A percentile compares a stretch with the other conserved stretches of the same genome.
These are phyloP conservation scores for Trogon surrucura DNA, from an alignment of 2,113 vertebrate species.

Conservation along the genomic window DNA sequence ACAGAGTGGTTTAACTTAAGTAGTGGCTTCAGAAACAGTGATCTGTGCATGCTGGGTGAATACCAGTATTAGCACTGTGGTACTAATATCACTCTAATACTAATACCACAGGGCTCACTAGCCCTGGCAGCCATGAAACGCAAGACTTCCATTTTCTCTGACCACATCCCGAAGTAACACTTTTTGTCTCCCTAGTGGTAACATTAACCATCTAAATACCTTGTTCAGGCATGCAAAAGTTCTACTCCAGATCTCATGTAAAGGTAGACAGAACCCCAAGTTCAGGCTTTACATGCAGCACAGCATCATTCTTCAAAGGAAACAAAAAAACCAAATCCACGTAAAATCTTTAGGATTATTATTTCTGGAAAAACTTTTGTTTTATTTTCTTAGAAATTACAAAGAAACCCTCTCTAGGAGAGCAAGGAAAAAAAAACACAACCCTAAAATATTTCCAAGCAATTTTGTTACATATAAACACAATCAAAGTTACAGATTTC, in stretches of 20 bases:
- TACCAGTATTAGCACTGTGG: background rate
- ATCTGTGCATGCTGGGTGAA: background rate
- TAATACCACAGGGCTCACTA: background rate
- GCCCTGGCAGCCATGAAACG: background rate
- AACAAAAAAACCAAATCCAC: background rate
- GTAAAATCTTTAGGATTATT: background rate
- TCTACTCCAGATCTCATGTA: background rate
- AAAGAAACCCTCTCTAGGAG: constrained; percentile 37
- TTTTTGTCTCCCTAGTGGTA: background rate
- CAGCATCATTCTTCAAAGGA: background rate
- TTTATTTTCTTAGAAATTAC: constrained; percentile 26
- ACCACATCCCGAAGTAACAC: background rate
- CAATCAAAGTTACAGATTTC: background rate
- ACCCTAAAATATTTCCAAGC: background rate
- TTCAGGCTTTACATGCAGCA: background rate
- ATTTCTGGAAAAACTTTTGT: background rate
- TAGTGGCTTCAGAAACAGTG: background rate
- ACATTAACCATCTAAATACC: background rate
- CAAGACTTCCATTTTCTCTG: background rate
- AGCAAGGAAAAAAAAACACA: background rate
- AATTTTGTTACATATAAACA: background rate
- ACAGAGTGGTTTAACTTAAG: background rate
- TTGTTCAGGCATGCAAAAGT: background rate
- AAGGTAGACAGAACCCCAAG: background rate
- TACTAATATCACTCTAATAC: background rate